Conservation (phyloP, 2,888 invertebrate genomes). For the Caenorhabditis panamensis region DNA sequence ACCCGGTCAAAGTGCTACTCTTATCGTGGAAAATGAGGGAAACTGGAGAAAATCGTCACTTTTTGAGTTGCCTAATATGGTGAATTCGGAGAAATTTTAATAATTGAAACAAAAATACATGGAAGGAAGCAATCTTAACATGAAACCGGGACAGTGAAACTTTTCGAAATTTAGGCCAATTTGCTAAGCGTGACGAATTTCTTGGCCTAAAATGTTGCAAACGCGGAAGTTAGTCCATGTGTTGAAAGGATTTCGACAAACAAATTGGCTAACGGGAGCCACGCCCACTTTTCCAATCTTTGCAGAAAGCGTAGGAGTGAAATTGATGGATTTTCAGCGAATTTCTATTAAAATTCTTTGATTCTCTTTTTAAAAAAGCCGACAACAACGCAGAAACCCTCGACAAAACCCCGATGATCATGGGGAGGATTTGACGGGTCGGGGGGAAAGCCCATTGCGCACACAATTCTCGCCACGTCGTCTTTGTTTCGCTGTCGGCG, state of each 20-base stretch:
- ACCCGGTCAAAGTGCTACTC: neutral
- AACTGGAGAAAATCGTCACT: neutral
- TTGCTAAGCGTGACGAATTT: too few species aligned
- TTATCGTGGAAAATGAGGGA: neutral
- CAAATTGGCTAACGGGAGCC: too few species aligned
- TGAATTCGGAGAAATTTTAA: neutral
- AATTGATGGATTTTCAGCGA: neutral
- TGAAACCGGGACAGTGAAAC: too few species aligned
- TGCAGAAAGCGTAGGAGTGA: neutral
- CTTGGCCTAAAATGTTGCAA: conserved; percentile 4
- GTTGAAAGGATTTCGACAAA: too few species aligned
- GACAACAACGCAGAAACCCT: neutral
- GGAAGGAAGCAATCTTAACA: too few species aligned
- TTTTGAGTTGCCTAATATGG: neutral
- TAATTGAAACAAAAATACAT: too few species aligned
- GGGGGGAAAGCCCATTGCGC: conserved; percentile 39
- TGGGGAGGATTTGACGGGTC: neutral
- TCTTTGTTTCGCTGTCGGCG: conserved; percentile 32
- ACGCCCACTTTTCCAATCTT: neutral
- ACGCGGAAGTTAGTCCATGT: conserved; percentile 19
- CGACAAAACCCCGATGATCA: conserved; percentile 1
- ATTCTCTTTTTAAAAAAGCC: neutral
- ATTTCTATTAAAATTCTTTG: neutral
- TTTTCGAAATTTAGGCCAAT: neutral
- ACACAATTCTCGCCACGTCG: conserved; percentile 57